Percentiles rank a stretch among this genome's conserved stretches.
Conservation (phyloP, 2,797 vertebrate species). For the Sparidentex hasta region DNA sequence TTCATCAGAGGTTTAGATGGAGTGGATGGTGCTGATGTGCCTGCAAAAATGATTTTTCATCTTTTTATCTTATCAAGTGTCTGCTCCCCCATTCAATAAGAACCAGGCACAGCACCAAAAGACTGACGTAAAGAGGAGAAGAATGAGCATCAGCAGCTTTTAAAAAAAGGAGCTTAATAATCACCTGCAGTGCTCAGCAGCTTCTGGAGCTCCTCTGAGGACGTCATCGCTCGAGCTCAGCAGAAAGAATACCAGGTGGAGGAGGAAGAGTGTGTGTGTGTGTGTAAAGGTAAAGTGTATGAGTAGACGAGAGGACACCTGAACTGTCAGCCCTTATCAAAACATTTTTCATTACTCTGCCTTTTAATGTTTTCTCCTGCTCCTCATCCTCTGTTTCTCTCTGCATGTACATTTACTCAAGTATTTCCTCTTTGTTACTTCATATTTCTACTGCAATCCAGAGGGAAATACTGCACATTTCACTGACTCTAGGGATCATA, state of each 20-base stretch:
- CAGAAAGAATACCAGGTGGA: constrained; percentile 53
- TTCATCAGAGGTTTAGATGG: constrained; percentile 38
- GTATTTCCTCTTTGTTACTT: background rate
- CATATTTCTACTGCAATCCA: background rate
- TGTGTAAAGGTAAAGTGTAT: background rate
- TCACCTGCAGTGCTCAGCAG: constrained; percentile 71
- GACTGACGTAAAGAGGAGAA: constrained; percentile 16
- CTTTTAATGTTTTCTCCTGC: constrained; percentile 3
- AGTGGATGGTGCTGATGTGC: constrained; percentile 34
- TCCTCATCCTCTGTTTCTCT: background rate
- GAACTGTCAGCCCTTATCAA: background rate
- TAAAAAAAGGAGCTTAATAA: constrained; percentile 53
- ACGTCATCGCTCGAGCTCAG: constrained; percentile 62
- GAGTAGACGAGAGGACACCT: background rate
- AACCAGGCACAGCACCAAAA: constrained; percentile 45
- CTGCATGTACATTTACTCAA: background rate
- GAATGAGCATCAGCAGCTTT: constrained; percentile 52
- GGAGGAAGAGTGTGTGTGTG: background rate
- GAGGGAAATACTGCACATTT: background rate
- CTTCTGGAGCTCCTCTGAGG: constrained; percentile 65
- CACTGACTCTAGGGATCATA: too few relatives aligned
- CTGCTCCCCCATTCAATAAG: constrained; percentile 14
- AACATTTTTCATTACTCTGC: background rate
- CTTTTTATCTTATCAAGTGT: constrained; percentile 16
- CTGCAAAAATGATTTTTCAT: constrained; percentile 19